These are phyloP conservation scores for Enteromius viviparus DNA, from an alignment of 2,797 vertebrate species.

Conservation along the genomic window DNA sequence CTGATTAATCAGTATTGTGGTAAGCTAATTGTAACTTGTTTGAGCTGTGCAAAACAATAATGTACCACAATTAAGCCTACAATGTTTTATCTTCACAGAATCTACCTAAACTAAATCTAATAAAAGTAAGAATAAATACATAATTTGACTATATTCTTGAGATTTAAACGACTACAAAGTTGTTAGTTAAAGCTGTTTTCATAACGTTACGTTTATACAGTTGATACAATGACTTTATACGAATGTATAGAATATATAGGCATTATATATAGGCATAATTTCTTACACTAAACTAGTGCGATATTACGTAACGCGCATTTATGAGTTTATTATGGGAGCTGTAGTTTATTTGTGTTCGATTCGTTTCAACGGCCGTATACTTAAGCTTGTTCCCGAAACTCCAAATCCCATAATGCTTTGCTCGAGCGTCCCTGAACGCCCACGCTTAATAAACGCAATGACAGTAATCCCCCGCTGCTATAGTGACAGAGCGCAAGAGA, in stretches of 20 bases:
- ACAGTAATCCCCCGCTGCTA: constrained; percentile 74
- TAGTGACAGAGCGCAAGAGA: constrained; percentile 54
- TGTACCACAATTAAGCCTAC: background rate
- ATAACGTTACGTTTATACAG: background rate
- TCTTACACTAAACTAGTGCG: background rate
- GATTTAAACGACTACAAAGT: background rate
- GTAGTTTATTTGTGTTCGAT: constrained; percentile 62
- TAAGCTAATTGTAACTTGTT: background rate
- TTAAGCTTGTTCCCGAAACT: constrained; percentile 51
- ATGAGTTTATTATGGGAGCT: constrained; percentile 63
- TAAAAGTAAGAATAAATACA: background rate
- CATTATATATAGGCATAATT: background rate
- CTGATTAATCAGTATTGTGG: background rate
- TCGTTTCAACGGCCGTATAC: rapidly evolving
- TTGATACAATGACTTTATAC: background rate
- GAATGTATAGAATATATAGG: background rate
- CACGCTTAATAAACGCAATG: constrained; percentile 70
- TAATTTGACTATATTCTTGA: background rate
- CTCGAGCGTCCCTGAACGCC: constrained; percentile 60
- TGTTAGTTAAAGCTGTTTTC: background rate
- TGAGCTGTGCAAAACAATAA: background rate
- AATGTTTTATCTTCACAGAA: background rate
- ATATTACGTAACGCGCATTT: constrained; percentile 56
- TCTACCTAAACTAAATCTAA: background rate
- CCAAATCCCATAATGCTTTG: constrained; percentile 66